A percentile compares a stretch with the other conserved stretches of the same genome.
These are phyloP conservation scores for Macrobrachium rosenbergii DNA, from an alignment of 1,140 invertebrate genomes.

Conservation along the genomic window DNA sequence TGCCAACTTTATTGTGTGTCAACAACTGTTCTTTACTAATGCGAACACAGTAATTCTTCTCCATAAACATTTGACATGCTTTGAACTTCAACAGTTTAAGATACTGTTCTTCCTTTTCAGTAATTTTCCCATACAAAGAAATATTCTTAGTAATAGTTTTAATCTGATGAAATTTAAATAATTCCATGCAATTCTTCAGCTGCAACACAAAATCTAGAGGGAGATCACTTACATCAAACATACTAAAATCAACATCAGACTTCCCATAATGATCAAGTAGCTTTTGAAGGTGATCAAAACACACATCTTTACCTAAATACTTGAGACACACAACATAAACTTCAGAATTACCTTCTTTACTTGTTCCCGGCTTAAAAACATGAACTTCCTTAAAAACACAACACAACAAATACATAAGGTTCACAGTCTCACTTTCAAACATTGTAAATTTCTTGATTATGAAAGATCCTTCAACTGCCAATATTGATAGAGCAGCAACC, in stretches of 20 bases:
- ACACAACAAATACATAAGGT: slow-evolving; percentile 84
- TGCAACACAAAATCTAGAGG: slow-evolving; percentile 79
- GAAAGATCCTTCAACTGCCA: slow-evolving; percentile 78
- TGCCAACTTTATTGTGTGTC: slow-evolving; percentile 41
- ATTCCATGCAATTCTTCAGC: slow-evolving; percentile 76
- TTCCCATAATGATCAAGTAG: slow-evolving; percentile 27
- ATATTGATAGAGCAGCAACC: slow-evolving; percentile 71
- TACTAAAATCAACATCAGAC: slow-evolving; percentile 68
- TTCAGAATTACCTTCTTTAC: slow-evolving; percentile 95
- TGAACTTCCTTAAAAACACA: slow-evolving; percentile 80
- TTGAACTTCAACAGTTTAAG: slow-evolving; percentile 54
- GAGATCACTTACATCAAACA: slow-evolving; percentile 77
- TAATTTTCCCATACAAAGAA: slow-evolving; percentile 37
- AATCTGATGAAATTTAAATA: slow-evolving; percentile 74
- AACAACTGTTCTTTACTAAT: slow-evolving; percentile 39
- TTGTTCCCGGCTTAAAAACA: slow-evolving; percentile 90
- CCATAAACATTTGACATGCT: slow-evolving; percentile 41
- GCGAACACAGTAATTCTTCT: slow-evolving; percentile 43
- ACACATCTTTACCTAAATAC: slow-evolving; percentile 68
- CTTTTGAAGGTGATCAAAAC: slow-evolving; percentile 1
- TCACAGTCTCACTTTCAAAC: slow-evolving; percentile 86
- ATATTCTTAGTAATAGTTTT: slow-evolving; percentile 56
- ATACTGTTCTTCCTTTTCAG: slow-evolving; percentile 49
- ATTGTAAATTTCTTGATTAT: slow-evolving; percentile 95
- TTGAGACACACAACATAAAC: slow-evolving; percentile 86